A percentile compares a stretch with the other conserved stretches of the same genome.
phyloP scores from a whole-genome alignment of 2,888 invertebrate genomes.

The Platypus cylindrus region DNA sequence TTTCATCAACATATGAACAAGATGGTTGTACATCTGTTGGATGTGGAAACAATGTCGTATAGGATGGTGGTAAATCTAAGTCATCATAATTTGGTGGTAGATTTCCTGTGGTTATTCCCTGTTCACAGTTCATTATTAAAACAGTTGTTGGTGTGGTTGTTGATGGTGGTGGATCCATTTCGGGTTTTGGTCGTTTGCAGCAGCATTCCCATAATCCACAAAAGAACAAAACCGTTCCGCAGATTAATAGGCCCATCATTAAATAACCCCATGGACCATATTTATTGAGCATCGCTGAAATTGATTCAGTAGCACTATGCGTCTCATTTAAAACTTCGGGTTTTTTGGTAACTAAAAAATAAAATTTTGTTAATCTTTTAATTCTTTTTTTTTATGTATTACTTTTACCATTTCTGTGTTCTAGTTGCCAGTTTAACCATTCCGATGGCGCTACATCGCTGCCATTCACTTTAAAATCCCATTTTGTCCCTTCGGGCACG shows the following conservation, averaged over 20 bases:
- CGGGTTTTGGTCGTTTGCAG: slow-evolving; percentile 34
- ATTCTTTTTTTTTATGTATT: not conserved
- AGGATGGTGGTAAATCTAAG: slow-evolving; percentile 49
- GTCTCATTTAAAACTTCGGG: slow-evolving; percentile 15
- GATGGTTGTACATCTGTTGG: slow-evolving; percentile 6
- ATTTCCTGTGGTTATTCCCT: slow-evolving; percentile 12
- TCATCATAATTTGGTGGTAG: slow-evolving; percentile 53
- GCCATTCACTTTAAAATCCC: slow-evolving; percentile 5
- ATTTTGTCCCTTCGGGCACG: slow-evolving; percentile 5
- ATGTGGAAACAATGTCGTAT: slow-evolving; percentile 54
- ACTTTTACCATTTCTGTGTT: slow-evolving; percentile 11
- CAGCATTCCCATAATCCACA: slow-evolving; percentile 53
- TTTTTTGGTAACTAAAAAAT: slow-evolving; percentile 16
- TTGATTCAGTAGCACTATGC: slow-evolving; percentile 24
- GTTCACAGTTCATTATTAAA: slow-evolving; percentile 24
- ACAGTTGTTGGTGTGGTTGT: slow-evolving; percentile 24
- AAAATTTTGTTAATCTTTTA: not conserved
- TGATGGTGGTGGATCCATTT: slow-evolving; percentile 16
- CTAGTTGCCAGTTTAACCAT: slow-evolving; percentile 14
- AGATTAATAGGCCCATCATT: slow-evolving; percentile 56
- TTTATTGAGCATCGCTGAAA: slow-evolving; percentile 48
- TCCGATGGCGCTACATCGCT: slow-evolving; percentile 8
- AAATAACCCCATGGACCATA: slow-evolving; percentile 65
- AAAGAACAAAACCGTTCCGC: slow-evolving; percentile 55
- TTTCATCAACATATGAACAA: slow-evolving; percentile 2